Evolutionary conservation across 2,888 invertebrate genomes (phyloP).

Genomic region (Subacronicta megacephala): DNA sequence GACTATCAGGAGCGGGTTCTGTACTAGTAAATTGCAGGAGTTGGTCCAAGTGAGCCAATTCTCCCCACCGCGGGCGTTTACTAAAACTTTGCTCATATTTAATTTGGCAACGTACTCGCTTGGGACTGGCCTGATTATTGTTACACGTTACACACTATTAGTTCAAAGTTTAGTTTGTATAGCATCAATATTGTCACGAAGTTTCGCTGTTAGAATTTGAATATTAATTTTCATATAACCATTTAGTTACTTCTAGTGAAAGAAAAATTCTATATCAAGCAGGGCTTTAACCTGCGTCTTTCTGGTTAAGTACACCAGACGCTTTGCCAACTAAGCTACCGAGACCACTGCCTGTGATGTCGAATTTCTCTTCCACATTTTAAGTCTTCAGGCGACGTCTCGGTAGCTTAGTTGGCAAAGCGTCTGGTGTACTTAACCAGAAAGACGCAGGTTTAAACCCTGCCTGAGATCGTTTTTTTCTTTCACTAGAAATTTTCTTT

Average conservation of each 20-base stretch:
- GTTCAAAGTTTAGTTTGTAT: constrained; percentile 40
- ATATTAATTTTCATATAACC: constrained; percentile 30
- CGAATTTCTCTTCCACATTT: too few relatives aligned
- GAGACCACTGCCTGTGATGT: too few relatives aligned
- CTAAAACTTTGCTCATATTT: constrained; percentile 62
- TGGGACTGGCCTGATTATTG: constrained; percentile 54
- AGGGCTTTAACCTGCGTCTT: too few relatives aligned
- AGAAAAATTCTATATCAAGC: too few relatives aligned
- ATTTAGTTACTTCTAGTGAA: background rate
- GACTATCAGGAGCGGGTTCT: constrained; percentile 50
- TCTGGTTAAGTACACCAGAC: too few relatives aligned
- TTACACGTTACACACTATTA: constrained; percentile 55
- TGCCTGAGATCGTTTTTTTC: too few relatives aligned
- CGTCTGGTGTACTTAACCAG: too few relatives aligned
- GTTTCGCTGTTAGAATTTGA: constrained; percentile 36
- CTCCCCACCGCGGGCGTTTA: constrained; percentile 46
- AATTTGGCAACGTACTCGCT: constrained; percentile 57
- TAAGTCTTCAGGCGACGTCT: too few relatives aligned
- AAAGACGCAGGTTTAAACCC: too few relatives aligned
- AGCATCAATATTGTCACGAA: constrained; percentile 51
- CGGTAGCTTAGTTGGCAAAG: too few relatives aligned
- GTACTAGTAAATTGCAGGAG: constrained; percentile 56
- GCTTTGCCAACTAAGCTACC: too few relatives aligned
- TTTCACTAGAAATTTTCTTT: too few relatives aligned
- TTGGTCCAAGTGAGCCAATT: constrained; percentile 57